These are phyloP conservation scores for Myzus persicae DNA, from an alignment of 1,140 invertebrate species.

Conservation along the genomic window DNA sequence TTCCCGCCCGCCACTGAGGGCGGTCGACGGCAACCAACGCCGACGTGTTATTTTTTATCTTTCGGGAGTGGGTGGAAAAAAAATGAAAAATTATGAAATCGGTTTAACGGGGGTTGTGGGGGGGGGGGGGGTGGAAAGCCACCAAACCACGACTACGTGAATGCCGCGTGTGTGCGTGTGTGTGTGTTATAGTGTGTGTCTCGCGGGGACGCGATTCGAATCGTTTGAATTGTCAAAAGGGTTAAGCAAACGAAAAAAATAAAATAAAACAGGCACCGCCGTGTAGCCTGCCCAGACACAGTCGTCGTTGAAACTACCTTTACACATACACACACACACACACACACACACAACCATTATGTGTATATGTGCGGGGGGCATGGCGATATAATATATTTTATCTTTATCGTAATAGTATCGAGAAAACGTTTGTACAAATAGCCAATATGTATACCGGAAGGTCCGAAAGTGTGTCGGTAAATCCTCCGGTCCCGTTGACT, in stretches of 20 bases:
- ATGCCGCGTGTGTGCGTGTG: not conserved
- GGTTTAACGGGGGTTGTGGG: not conserved
- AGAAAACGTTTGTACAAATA: conserved; percentile 53
- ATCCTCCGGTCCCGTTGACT: conserved; percentile 33
- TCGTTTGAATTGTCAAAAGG: not conserved
- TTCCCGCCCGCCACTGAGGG: not conserved
- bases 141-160: not conserved
- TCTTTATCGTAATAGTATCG: conserved; percentile 41
- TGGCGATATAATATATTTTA: conserved; percentile 35
- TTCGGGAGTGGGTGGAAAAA: not conserved
- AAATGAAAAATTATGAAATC: not conserved
- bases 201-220: not conserved
- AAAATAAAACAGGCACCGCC: not conserved
- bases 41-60: not conserved
- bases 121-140: no score
- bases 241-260: not conserved
- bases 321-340: not conserved
- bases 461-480: conserved; percentile 49
- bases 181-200: not conserved
- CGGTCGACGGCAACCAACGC: not conserved
- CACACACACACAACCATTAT: no score
- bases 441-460: conserved; percentile 50
- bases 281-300: not conserved
- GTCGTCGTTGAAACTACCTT: not conserved
- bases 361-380: not conserved